Base-by-base conservation (phyloP, 1,140 invertebrate genomes). In the Euwallacea fornicatus region DNA sequence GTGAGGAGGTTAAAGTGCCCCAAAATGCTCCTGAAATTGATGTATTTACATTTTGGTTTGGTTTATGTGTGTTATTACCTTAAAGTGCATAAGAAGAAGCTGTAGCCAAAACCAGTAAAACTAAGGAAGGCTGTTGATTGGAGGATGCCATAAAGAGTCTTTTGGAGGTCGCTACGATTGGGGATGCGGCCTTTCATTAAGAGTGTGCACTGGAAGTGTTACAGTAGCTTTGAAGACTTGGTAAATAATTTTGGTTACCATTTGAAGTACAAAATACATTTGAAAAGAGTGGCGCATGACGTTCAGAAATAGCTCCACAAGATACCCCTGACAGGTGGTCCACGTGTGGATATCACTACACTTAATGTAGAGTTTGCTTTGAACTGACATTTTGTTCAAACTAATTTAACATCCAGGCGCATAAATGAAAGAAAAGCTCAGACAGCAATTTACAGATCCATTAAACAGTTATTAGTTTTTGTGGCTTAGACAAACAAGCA, bases 51-150 rank as follows among this genome's bases (percentile, higher is more conserved):
- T 13, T 13, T n/a, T 58, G 10, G 55, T 11, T 58, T 58, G 15
- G 50, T 15, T 53, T 33, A 75, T 84, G 21, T 33, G 1, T 33
- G 21, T 33, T 33, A 33, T 33, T 33, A 89, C 87, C 89, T 86
- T 71, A 89, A 77, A 42, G 82, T 65, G 80, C 93, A 95, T 74
- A 91, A 86, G 75, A 88, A 88, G 47, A 88, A 76, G 6, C 92
- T 87, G 80, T 90, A 94, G 7, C 88, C 83, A 80, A 90, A 90
- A 42, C 84, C 89, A 83, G 91, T 92, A 75, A 87, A 88, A 43
- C 88, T 88, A 16, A 95, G 82, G 80, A 95, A 95, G 0, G 87
- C 84, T 0, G 90, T 88, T 0, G 93, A 94, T 79, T 90, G 89
- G 3, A 92, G 69, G 58, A 92, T 90, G 55, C 90, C 89, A 33